Evolutionary conservation across 2,797 vertebrate species (phyloP).

Genomic region (Ceryle rudis): DNA sequence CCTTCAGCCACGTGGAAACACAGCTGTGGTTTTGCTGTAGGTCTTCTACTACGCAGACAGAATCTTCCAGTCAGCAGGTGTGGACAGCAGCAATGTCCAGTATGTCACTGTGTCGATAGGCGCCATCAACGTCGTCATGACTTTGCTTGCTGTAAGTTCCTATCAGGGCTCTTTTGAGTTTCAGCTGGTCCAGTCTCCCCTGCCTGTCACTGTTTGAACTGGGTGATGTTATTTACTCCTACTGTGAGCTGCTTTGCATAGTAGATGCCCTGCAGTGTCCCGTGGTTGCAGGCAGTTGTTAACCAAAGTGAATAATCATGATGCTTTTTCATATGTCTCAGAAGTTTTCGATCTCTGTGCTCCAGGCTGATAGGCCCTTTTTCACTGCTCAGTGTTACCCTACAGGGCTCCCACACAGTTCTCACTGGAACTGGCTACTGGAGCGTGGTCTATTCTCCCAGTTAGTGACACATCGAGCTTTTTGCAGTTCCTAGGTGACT

Average conservation of each 20-base stretch:
- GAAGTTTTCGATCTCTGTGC: neutral
- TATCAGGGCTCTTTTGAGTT: rapidly evolving
- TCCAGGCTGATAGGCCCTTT: neutral
- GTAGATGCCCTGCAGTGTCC: rapidly evolving
- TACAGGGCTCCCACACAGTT: neutral
- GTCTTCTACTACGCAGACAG: conserved; percentile 94
- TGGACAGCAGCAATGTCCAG: conserved; percentile 80
- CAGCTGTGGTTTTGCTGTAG: conserved; percentile 69
- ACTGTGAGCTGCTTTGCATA: neutral
- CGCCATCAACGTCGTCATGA: conserved; percentile 91
- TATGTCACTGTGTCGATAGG: conserved; percentile 92
- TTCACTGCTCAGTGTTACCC: neutral
- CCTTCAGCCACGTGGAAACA: rapidly evolving
- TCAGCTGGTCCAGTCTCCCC: rapidly evolving
- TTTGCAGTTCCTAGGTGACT: neutral
- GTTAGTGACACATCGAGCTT: neutral
- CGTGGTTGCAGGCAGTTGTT: neutral
- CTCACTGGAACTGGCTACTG: neutral
- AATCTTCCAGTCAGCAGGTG: conserved; percentile 88
- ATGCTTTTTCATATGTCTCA: neutral
- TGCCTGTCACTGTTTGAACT: neutral
- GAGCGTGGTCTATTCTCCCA: neutral
- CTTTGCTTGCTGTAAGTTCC: conserved; percentile 83
- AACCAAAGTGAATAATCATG: neutral
- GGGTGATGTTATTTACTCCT: rapidly evolving